Base-by-base conservation (phyloP, 2,888 invertebrate genomes). In the Chymomyza fuscimana region DNA sequence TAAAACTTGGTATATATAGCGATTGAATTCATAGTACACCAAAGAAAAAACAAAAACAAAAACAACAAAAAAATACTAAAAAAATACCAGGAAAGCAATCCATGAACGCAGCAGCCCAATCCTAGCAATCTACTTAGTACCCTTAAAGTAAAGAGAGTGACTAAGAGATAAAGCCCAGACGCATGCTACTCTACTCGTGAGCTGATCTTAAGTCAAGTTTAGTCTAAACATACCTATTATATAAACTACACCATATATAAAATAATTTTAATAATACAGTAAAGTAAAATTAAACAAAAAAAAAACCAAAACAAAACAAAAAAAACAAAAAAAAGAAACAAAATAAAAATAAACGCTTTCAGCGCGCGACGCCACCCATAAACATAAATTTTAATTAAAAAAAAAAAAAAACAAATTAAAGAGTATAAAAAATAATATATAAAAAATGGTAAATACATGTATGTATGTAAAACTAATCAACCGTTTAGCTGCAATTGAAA, bases 311-410 rank as follows among this genome's bases (percentile, higher is more conserved):
- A 54, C 67, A 79, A 81, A 87, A 5, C 4, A 40, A 40, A 12
- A 5, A 40, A 40, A 40, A 12, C 5, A 84, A 88, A 29, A 29
- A 29, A 5, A 32, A 9, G 32, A 32, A 32, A 32, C 32, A 32
- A 32, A 32, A 32, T 32, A 32, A 7, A 32, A 32, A 7, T 32
- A 32, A 32, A 32, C 85, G 83, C 83, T 88, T 88, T 77, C 77
- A 88, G 78, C 75, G 80, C 88, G 88, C 87, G 87, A 88, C 87
- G 88, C 88, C 87, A 83, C 86, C 85, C 80, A 83, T 88, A 77
- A 82, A 74, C 67, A 74, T 75, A 74, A 80, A 78, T 70, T 60
- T 65, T 69, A 60, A 74, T 68, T 69, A 60, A 74, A 59, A 59
- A 67, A 16, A 68, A 72, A 62, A 61, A 61, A 62, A 5, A 63